Percentiles rank a stretch among this genome's conserved stretches.
Conservation (phyloP, 2,797 vertebrate genomes). For the Gymnoscopelus microlampas region DNA sequence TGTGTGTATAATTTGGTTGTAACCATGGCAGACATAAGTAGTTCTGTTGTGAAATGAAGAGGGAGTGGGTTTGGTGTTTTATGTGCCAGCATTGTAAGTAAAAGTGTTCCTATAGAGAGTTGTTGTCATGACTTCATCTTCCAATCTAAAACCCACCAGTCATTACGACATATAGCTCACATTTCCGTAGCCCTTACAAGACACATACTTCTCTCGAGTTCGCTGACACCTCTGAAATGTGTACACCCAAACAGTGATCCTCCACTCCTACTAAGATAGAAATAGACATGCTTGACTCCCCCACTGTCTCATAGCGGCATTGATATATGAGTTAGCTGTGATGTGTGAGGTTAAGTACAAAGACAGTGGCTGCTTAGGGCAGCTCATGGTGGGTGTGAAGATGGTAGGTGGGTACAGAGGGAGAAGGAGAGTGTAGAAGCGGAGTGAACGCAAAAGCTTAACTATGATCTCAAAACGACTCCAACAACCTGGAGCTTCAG, state of each 20-base stretch:
- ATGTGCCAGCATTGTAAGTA: no score
- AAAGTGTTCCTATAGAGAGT: no score
- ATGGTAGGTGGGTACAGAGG: constrained; percentile 52
- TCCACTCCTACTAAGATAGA: constrained; percentile 63
- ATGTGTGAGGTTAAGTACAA: constrained; percentile 78
- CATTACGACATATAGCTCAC: constrained; percentile 17
- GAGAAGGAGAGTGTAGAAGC: constrained; percentile 12
- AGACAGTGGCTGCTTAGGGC: constrained; percentile 66
- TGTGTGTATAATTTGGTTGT: no score
- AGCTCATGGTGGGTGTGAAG: constrained; percentile 55
- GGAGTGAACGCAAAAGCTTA: not conserved
- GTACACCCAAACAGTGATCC: constrained; percentile 36
- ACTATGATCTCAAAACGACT: no score
- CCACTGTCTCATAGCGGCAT: constrained; percentile 63
- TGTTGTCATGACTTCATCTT: no score
- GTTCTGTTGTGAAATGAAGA: no score
- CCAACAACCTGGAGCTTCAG: no score
- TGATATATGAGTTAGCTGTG: constrained; percentile 75
- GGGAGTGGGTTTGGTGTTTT: no score
- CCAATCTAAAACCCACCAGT: no score
- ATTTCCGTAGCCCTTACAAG: constrained; percentile 29
- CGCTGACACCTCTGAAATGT: constrained; percentile 22
- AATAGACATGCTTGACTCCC: constrained; percentile 63
- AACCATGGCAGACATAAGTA: no score
- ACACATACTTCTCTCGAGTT: constrained; percentile 47